Evolutionary conservation across 2,888 invertebrate genomes (phyloP).

Genomic region (Arctia plantaginis): DNA sequence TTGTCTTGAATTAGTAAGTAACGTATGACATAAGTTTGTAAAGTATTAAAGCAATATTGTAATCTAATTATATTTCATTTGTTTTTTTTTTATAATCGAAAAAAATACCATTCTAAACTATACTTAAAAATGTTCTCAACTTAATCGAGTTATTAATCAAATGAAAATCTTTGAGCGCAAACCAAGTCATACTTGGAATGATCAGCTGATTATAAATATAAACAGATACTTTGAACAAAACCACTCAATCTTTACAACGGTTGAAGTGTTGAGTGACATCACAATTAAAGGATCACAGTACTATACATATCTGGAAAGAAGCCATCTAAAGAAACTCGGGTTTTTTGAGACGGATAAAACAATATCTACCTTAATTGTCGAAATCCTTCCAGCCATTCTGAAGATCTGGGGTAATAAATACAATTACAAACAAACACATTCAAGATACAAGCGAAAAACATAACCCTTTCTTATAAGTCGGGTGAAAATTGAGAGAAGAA

Average conservation of each 20-base stretch:
- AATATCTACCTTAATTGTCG: no score
- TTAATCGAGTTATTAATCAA: background rate
- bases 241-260: background rate
- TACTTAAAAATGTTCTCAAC: background rate
- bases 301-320: background rate
- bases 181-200: background rate
- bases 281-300: background rate
- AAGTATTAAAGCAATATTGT: background rate
- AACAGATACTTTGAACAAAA: background rate
- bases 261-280: constrained; percentile 10
- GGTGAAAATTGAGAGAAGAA: no score
- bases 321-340: no score
- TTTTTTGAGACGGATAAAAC: no score
- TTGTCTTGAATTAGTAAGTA: background rate
- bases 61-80: background rate
- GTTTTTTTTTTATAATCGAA: background rate
- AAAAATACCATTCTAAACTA: background rate
- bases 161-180: background rate
- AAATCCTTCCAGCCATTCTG: no score
- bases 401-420: no score
- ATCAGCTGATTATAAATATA: background rate
- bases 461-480: no score
- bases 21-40: background rate
- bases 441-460: no score
- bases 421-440: no score